Conservation (phyloP, 2,113 vertebrate species). For the Hymenochirus boettgeri region DNA sequence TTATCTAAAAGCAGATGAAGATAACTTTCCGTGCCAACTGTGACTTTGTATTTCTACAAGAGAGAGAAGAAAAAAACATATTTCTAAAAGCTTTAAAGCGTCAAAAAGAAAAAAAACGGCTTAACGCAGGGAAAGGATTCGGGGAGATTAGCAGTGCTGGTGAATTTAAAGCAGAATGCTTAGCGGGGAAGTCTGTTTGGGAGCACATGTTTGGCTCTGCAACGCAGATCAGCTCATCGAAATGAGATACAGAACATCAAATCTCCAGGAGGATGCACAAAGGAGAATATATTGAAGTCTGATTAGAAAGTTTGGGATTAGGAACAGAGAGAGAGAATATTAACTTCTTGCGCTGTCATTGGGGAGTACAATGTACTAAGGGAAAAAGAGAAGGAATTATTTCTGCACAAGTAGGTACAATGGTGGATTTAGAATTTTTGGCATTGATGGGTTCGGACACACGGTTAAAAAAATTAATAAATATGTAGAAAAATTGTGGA, state of each 20-base stretch:
- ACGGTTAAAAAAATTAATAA: too few species aligned
- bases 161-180: conserved; percentile 10
- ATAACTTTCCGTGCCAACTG: not conserved
- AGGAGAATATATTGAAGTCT: not conserved
- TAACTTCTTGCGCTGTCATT: not conserved
- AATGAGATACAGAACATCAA: conserved; percentile 2
- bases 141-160: conserved; percentile 14
- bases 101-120: not conserved
- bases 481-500: too few species aligned
- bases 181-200: not conserved
- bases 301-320: conserved; percentile 14
- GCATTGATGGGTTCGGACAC: too few species aligned
- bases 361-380: not conserved
- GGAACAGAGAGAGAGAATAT: not conserved
- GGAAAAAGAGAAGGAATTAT: not conserved
- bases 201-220: not conserved
- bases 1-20: not conserved
- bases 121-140: conserved; percentile 22
- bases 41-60: not conserved
- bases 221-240: not conserved
- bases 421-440: too few species aligned
- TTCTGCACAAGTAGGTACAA: not conserved
- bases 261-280: not conserved
- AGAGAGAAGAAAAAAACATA: not conserved
- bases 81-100: conserved; percentile 1